Percentiles rank a stretch among this genome's conserved stretches.
phyloP scores from a whole-genome alignment of 2,113 vertebrate genomes.

The Nannobrachium achirus region DNA sequence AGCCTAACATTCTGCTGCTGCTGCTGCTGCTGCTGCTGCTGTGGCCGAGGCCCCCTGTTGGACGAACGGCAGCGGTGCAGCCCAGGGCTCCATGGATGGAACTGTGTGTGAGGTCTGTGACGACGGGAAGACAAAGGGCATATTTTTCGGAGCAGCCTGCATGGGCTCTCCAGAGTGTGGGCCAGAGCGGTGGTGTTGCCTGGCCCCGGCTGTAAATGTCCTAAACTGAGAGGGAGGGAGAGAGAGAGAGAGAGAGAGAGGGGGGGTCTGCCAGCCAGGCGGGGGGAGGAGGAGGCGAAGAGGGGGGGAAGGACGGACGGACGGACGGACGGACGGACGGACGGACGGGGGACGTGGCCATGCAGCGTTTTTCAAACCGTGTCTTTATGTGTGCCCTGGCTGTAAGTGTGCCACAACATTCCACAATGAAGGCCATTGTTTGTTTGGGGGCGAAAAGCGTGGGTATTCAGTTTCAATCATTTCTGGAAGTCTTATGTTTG shows the following conservation, averaged over 20 bases:
- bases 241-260: too few relatives aligned
- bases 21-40: background rate
- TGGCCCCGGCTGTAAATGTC: too few relatives aligned
- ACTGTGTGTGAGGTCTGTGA: constrained; percentile 67
- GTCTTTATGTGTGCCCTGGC: constrained; percentile 83
- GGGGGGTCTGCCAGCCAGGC: constrained; percentile 7
- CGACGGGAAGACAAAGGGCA: constrained; percentile 69
- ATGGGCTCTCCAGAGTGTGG: constrained; percentile 39
- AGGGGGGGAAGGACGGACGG: background rate
- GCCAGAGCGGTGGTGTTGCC: constrained; percentile 32
- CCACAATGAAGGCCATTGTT: constrained; percentile 89
- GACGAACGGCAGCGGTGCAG: constrained; percentile 42
- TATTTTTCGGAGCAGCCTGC: constrained; percentile 60
- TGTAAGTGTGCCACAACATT: constrained; percentile 80
- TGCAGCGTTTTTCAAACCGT: constrained; percentile 83
- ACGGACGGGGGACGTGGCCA: too few relatives aligned
- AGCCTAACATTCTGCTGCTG: too few relatives aligned
- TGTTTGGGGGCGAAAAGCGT: constrained; percentile 74
- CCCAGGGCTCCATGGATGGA: constrained; percentile 19
- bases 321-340: too few relatives aligned
- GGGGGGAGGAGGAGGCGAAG: constrained; percentile 28
- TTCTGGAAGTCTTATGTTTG: constrained; percentile 89
- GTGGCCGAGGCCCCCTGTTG: constrained; percentile 59
- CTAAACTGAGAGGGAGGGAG: too few relatives aligned
- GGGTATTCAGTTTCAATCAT: constrained; percentile 91